Evolutionary conservation across 92 coral and sea anemone genomes (phyloP).

Genomic region (Umimayanthus chanpuru): DNA sequence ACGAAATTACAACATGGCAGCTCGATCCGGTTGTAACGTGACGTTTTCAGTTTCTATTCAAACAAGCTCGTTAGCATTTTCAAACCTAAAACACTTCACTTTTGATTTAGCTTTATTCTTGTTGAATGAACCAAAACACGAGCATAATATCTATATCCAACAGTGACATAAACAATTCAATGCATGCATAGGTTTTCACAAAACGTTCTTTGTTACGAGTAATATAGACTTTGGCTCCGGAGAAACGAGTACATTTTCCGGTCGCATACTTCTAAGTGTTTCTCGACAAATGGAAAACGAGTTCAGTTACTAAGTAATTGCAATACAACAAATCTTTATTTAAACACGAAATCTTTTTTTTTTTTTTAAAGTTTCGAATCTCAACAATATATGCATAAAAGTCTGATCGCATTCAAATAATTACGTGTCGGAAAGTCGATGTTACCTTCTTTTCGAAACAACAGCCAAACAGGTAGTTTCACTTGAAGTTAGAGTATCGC

Average conservation of each 20-base stretch:
- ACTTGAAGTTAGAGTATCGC: neutral
- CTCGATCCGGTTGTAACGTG: neutral
- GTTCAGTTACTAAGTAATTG: neutral
- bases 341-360: neutral
- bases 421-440: neutral
- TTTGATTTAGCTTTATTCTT: slow-evolving; percentile 16
- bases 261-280: neutral
- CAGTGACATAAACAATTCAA: neutral
- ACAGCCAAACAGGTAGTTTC: no score
- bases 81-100: neutral
- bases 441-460: neutral
- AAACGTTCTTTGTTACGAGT: neutral
- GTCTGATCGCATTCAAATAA: neutral
- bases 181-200: no score
- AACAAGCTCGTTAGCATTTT: neutral
- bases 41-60: neutral
- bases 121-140: slow-evolving; percentile 16
- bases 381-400: no score
- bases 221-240: neutral
- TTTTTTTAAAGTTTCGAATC: no score
- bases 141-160: neutral
- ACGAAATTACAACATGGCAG: neutral
- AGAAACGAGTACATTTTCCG: neutral
- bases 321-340: neutral
- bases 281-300: neutral